phyloP scores from a whole-genome alignment of 2,888 invertebrate genomes.

The Drosophila suboccidentalis region DNA sequence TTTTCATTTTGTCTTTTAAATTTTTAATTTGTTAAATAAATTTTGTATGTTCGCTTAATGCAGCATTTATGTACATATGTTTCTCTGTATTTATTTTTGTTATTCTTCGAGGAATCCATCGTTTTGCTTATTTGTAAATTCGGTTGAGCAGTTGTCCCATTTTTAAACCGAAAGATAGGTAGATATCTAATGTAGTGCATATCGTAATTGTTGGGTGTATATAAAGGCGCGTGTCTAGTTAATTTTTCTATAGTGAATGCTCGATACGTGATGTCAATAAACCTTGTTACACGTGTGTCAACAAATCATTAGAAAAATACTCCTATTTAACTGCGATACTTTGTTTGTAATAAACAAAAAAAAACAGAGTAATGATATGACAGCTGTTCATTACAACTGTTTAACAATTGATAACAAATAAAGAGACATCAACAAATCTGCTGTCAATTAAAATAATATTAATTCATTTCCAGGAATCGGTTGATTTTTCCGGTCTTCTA shows the following conservation, averaged over 20 bases:
- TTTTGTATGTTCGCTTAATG: slow-evolving; percentile 24
- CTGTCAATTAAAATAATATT: neutral
- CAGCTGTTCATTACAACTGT: slow-evolving; percentile 27
- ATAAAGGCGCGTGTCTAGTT: neutral
- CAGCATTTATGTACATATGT: slow-evolving; percentile 15
- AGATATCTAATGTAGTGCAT: neutral
- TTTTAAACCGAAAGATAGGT: slow-evolving; percentile 19
- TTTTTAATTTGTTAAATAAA: slow-evolving; percentile 31
- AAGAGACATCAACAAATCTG: slow-evolving; percentile 7
- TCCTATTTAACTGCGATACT: neutral
- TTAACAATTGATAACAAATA: slow-evolving; percentile 3
- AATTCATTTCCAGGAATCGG: slow-evolving; percentile 8
- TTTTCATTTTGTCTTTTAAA: slow-evolving; percentile 38
- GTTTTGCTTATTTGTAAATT: slow-evolving; percentile 32
- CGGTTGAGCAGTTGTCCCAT: slow-evolving; percentile 51
- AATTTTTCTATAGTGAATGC: slow-evolving; percentile 11
- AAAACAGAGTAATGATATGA: slow-evolving; percentile 1
- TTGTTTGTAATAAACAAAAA: slow-evolving; percentile 10
- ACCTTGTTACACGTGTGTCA: slow-evolving; percentile 56
- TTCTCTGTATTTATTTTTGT: slow-evolving; percentile 31
- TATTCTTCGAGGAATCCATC: slow-evolving; percentile 40
- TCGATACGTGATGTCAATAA: slow-evolving; percentile 37
- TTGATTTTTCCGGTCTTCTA: neutral
- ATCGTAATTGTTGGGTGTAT: neutral
- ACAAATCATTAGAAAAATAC: slow-evolving; percentile 47